Evolutionary conservation across 2,888 invertebrate genomes (phyloP).

Genomic region (Sminthurides aquaticus): DNA sequence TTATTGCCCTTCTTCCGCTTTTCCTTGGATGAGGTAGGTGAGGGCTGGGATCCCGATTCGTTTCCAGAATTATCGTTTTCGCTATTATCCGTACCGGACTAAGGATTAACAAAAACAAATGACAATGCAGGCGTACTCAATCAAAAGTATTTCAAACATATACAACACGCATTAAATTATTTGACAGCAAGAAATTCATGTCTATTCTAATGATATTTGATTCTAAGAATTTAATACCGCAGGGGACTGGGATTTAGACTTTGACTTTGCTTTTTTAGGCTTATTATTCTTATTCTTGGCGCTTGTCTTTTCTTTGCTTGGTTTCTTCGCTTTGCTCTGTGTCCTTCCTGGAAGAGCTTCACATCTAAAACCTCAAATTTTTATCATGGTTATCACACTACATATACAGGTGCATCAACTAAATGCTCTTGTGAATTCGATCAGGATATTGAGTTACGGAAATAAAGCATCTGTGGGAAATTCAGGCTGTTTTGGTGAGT

Average conservation of each 20-base stretch:
- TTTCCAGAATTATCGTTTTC: no score
- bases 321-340: slow-evolving; percentile 1
- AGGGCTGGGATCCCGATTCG: slow-evolving; percentile 1
- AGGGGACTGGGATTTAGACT: not conserved
- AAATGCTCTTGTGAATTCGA: not conserved
- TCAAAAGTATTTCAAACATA: no score
- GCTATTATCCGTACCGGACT: no score
- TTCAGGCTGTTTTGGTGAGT: slow-evolving; percentile 3
- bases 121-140: no score
- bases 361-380: not conserved
- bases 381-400: no score
- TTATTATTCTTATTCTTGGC: not conserved
- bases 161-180: no score
- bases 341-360: not conserved
- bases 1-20: slow-evolving; percentile 12
- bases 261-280: slow-evolving; percentile 13
- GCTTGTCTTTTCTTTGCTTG: slow-evolving; percentile 3
- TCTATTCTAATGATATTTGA: no score
- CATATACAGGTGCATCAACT: no score
- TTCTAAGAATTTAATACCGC: not conserved
- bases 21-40: slow-evolving; percentile 2
- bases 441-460: not conserved
- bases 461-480: slow-evolving; percentile 4
- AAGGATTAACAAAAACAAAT: no score
- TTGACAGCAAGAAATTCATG: no score